Evolutionary conservation across 2,113 vertebrate genomes (phyloP).

Genomic region (Bos taurus): DNA sequence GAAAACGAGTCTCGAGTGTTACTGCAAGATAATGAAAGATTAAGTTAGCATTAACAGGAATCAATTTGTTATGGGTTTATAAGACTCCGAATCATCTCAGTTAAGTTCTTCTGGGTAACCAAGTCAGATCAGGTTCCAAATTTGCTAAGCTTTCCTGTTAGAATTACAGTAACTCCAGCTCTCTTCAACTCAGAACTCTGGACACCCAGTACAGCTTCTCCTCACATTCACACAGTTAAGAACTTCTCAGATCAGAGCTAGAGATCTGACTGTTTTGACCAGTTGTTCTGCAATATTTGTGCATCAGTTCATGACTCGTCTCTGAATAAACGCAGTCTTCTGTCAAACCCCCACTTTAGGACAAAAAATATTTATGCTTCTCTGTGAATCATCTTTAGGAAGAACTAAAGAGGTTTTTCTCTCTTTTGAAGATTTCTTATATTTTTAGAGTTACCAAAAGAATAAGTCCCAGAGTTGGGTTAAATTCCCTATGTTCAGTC

Average conservation of each 20-base stretch:
- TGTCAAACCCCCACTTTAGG: background rate
- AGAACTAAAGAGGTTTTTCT: background rate
- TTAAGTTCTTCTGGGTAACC: background rate
- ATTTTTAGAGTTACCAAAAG: background rate
- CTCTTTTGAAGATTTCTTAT: background rate
- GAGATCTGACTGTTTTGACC: background rate
- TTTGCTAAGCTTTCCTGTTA: background rate
- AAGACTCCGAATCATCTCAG: background rate
- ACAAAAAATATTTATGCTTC: background rate
- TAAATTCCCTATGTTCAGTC: background rate
- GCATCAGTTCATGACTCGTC: background rate
- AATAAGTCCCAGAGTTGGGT: background rate
- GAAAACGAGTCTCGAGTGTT: background rate
- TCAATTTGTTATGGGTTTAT: background rate
- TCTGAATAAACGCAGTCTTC: background rate
- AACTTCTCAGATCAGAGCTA: background rate
- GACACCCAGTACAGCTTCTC: rapidly evolving
- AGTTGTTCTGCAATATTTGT: background rate
- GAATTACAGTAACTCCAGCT: background rate
- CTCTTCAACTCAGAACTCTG: background rate
- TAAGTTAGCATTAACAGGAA: conserved; percentile 13
- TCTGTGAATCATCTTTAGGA: background rate
- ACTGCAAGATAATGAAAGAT: background rate
- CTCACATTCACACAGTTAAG: background rate
- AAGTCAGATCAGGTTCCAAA: background rate